Evolutionary conservation across 2,888 invertebrate species (phyloP).

Genomic region (Rosalia funebris): DNA sequence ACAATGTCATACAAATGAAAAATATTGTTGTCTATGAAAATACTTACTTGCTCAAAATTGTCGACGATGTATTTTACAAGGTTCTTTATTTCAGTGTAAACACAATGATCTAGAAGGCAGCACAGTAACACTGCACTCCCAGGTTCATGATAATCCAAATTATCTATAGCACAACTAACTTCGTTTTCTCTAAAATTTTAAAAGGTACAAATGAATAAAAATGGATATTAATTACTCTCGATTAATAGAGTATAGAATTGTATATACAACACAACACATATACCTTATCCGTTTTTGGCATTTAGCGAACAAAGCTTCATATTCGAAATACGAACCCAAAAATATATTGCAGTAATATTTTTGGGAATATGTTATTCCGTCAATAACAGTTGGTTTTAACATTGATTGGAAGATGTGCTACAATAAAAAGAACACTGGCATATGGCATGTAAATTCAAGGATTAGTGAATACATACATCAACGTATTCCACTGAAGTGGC

Average conservation of each 20-base stretch:
- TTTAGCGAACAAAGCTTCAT: conserved; percentile 41
- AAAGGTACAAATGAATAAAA: too few relatives aligned
- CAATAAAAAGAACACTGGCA: conserved; percentile 18
- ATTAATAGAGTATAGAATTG: too few relatives aligned
- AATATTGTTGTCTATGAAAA: background rate
- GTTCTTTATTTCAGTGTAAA: conserved; percentile 39
- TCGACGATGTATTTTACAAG: conserved; percentile 40
- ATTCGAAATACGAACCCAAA: conserved; percentile 45
- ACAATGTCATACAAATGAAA: background rate
- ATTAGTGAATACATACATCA: conserved; percentile 27
- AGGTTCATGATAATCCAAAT: conserved; percentile 39
- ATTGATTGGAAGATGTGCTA: conserved; percentile 43
- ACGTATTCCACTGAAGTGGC: conserved; percentile 37
- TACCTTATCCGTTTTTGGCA: conserved; percentile 41
- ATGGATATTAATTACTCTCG: too few relatives aligned
- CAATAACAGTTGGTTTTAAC: conserved; percentile 35
- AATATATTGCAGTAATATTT: conserved; percentile 45
- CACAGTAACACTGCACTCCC: conserved; percentile 42
- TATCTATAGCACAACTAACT: conserved; percentile 36
- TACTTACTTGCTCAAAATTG: conserved; percentile 41
- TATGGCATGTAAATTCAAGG: background rate
- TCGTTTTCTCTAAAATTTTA: conserved; percentile 40
- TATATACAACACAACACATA: conserved; percentile 1
- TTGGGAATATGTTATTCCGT: conserved; percentile 40
- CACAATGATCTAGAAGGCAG: conserved; percentile 39